phyloP scores from a whole-genome alignment of 2,888 invertebrate genomes.

The Brenthis ino region DNA sequence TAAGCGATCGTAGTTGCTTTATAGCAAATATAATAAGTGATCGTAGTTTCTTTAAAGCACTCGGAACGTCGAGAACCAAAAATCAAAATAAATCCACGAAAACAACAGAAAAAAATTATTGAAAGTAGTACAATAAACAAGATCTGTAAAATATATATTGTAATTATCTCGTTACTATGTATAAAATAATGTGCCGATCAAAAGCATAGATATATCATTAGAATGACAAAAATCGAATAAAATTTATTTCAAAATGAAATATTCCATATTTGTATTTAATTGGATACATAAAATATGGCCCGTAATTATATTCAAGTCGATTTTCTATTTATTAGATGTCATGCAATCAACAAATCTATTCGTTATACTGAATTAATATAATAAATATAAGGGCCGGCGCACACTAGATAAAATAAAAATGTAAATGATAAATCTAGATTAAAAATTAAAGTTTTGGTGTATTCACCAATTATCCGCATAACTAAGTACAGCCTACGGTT shows the following conservation, averaged over 20 bases:
- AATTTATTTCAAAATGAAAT: constrained; percentile 1
- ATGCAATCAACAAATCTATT: constrained; percentile 18
- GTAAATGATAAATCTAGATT: neutral
- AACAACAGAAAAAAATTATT: too few relatives aligned
- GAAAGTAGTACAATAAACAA: too few relatives aligned
- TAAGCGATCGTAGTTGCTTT: too few relatives aligned
- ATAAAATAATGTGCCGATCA: neutral
- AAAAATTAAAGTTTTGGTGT: neutral
- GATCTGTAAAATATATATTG: too few relatives aligned
- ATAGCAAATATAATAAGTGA: too few relatives aligned
- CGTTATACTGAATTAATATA: constrained; percentile 10
- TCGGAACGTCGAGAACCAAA: neutral
- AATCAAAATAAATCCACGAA: too few relatives aligned
- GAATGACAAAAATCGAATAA: neutral
- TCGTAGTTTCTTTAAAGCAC: too few relatives aligned
- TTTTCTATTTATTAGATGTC: constrained; percentile 7
- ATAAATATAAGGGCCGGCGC: neutral
- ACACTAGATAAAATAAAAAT: neutral
- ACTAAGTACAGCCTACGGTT: too few relatives aligned
- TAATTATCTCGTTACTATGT: neutral
- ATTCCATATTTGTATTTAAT: constrained; percentile 12
- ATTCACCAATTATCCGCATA: too few relatives aligned
- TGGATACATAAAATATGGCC: constrained; percentile 8
- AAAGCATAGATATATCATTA: neutral
- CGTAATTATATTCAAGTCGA: constrained; percentile 6